Percentiles rank a stretch among this genome's conserved stretches.
Evolutionary conservation across 2,888 invertebrate species (phyloP).

Genomic region (Pemphredon lugubris): DNA sequence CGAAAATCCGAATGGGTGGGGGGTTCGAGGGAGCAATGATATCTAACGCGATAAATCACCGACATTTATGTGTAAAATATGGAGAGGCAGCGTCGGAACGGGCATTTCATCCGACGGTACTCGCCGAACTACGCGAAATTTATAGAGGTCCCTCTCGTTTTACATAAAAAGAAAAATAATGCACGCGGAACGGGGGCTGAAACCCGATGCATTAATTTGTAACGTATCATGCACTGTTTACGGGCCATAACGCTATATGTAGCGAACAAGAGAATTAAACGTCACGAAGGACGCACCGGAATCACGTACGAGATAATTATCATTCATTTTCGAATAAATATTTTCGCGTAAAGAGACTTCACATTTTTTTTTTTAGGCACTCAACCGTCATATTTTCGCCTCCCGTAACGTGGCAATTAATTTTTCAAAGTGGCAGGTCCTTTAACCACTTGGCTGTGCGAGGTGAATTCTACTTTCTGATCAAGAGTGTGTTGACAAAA

Average conservation of each 20-base stretch:
- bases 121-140: conserved; percentile 22
- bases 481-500: too few relatives aligned
- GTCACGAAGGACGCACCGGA: conserved; percentile 31
- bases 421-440: too few relatives aligned
- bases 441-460: too few relatives aligned
- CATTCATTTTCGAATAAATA: conserved; percentile 34
- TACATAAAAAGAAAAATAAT: conserved; percentile 35
- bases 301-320: conserved; percentile 40
- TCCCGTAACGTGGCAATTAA: too few relatives aligned
- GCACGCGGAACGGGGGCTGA: conserved; percentile 31
- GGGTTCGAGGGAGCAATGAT: too few relatives aligned
- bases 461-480: too few relatives aligned
- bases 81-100: conserved; percentile 23
- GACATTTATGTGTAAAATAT: conserved; percentile 45
- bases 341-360: conserved; percentile 15
- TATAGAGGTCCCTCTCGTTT: conserved; percentile 33
- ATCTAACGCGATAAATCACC: conserved; percentile 45
- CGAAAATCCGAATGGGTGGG: conserved; percentile 5
- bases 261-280: conserved; percentile 51
- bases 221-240: conserved; percentile 49
- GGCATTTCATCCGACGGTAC: conserved; percentile 6
- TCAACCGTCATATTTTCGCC: too few relatives aligned
- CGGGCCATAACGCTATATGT: conserved; percentile 51
- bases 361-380: background rate
- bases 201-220: conserved; percentile 43